phyloP scores from a whole-genome alignment of 2,113 vertebrate species.

The Apeltes quadracus region DNA sequence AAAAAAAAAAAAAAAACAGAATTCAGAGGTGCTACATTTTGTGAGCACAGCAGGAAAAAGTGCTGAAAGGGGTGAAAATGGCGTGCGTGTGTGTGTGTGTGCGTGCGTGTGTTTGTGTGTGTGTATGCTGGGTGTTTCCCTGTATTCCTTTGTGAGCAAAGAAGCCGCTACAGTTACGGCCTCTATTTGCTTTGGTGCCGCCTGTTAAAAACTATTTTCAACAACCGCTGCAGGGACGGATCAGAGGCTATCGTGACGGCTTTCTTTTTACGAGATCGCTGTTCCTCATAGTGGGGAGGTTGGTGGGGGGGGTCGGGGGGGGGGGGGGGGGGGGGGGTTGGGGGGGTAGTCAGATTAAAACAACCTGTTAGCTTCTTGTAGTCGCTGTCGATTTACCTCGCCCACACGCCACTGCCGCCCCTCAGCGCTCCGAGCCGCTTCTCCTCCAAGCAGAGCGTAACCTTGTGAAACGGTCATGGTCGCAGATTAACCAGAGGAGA shows the following conservation, averaged over 20 bases:
- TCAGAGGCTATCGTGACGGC: constrained; percentile 29
- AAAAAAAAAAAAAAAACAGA: constrained; percentile 49
- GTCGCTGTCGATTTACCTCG: constrained; percentile 20
- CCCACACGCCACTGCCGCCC: constrained; percentile 5
- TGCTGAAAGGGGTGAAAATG: constrained; percentile 80
- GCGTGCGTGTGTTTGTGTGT: constrained; percentile 26
- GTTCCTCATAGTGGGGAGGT: neutral
- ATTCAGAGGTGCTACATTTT: constrained; percentile 76
- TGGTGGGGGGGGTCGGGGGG: no score
- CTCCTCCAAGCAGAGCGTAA: constrained; percentile 40
- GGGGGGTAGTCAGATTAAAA: constrained; percentile 41
- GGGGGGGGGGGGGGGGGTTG: constrained; percentile 11
- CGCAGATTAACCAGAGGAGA: constrained; percentile 46
- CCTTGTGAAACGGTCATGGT: constrained; percentile 55
- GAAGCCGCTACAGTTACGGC: constrained; percentile 36
- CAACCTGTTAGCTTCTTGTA: constrained; percentile 38
- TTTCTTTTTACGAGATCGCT: constrained; percentile 38
- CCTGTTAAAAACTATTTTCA: constrained; percentile 47
- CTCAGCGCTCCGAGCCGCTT: constrained; percentile 48
- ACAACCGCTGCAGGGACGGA: constrained; percentile 29
- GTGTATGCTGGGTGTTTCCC: constrained; percentile 55
- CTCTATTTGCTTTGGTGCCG: constrained; percentile 42
- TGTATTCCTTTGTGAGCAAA: constrained; percentile 62
- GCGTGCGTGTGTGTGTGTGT: constrained; percentile 45
- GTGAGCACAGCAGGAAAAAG: constrained; percentile 82